Evolutionary conservation across 2,113 vertebrate species (phyloP), one percentile per base, ranked within the genome.

Genomic region (Terrapene triunguis): DNA sequence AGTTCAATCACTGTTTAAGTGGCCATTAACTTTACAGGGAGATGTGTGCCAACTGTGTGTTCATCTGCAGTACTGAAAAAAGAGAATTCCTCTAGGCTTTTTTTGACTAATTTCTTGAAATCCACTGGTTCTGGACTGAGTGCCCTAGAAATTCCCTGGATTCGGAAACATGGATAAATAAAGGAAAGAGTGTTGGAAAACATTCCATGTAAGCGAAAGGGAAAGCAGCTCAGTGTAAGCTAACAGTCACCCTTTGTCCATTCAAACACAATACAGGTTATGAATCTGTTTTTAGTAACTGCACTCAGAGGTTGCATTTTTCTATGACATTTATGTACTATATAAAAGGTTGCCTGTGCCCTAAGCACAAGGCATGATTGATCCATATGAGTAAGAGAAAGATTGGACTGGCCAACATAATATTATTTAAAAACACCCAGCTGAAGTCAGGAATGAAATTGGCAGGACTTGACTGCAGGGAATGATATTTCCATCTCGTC

Each of bases 401-500:
- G 69, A 35, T 1, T 12, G 2, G 25, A 78, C 10, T 4, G 5
- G 17, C 54, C 35, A 79, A 38, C 42, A 10, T 13, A 90, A 10
- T 83, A 35, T 32, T 96, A 50, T 93, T 53, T 47, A 85, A n/a
- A 29, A 87, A 80, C 80, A 81, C 80, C 44, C 6, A 72, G 10
- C 38, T 90, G 48, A 87, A 95, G 57, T 96, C 91, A 94, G 29
- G 53, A 22, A 32, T 87, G 92, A 82, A 82, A 1, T 2, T 96
- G 91, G 54, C 88, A 89, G 29, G 50, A 16, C 81, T 94, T 9
- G 44, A 17, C 27, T 90, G 16, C 1, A 10, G n/a, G 10, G 55
- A 82, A 42, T 88, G 62, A 74, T 89, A 82, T 54, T 85, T 95
- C n/a, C 80, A 76, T 91, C 79, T 92, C 57, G 29, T 94, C 92